Conservation (phyloP, 2,113 vertebrate genomes). For the Syngnathus scovelli region DNA sequence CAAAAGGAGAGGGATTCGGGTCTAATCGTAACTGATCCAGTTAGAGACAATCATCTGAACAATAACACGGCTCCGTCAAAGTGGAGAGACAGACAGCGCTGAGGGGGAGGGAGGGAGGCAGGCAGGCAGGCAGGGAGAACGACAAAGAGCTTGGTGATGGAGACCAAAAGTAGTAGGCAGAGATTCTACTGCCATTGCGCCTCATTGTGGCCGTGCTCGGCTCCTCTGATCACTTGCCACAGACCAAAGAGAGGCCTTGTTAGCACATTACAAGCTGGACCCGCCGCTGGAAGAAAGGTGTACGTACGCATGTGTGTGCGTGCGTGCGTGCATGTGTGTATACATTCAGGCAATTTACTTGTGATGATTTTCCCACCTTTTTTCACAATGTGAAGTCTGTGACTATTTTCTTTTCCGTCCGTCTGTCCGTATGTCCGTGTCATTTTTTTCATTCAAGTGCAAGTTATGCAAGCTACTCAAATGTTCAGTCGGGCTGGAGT, state of each 20-base stretch:
- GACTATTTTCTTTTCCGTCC: background rate
- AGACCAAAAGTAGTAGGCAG: background rate
- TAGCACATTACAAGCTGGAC: conserved; percentile 88
- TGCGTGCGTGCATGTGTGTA: conserved; percentile 21
- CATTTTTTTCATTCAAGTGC: too few relatives aligned
- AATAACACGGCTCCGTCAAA: conserved; percentile 64
- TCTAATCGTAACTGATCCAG: conserved; percentile 70
- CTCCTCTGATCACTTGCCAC: conserved; percentile 81
- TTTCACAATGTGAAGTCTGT: background rate
- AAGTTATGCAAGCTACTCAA: background rate
- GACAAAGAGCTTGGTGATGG: background rate
- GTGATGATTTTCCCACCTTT: too few relatives aligned
- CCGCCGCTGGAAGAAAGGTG: conserved; percentile 24
- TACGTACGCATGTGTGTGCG: conserved; percentile 14
- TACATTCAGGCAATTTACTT: background rate
- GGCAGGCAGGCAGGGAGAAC: background rate
- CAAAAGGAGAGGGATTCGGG: conserved; percentile 64
- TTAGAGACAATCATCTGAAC: conserved; percentile 67
- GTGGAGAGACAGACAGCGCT: conserved; percentile 41
- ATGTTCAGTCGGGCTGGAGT: background rate
- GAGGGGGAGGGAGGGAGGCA: background rate
- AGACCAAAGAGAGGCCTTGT: conserved; percentile 89
- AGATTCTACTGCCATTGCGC: conserved; percentile 49
- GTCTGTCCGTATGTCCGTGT: too few relatives aligned
- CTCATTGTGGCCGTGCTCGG: conserved; percentile 92